Conservation (phyloP, 2,797 vertebrate genomes). For the Neoniphon sammara region DNA sequence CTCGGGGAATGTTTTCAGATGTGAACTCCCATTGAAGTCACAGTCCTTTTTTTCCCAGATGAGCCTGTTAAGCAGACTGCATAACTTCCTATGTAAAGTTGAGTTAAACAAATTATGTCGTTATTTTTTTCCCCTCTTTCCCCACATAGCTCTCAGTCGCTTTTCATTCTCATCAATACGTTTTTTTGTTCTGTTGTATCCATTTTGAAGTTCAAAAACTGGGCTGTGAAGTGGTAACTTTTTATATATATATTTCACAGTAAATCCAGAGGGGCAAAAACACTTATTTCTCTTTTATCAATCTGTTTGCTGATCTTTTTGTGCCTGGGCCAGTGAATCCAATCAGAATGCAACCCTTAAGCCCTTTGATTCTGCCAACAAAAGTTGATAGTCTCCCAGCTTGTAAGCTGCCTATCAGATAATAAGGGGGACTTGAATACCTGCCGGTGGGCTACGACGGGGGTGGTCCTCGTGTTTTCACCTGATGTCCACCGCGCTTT, state of each 20-base stretch:
- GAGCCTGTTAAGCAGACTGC: conserved; percentile 54
- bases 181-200: conserved; percentile 50
- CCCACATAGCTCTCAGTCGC: background rate
- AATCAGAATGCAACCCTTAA: conserved; percentile 77
- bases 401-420: conserved; percentile 84
- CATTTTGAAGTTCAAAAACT: conserved; percentile 63
- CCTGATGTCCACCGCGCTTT: conserved; percentile 74
- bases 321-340: conserved; percentile 73
- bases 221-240: conserved; percentile 41
- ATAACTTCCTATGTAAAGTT: conserved; percentile 53
- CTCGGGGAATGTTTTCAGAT: conserved; percentile 65
- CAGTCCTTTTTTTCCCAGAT: conserved; percentile 57
- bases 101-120: conserved; percentile 9
- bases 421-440: conserved; percentile 77
- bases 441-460: conserved; percentile 60
- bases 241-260: conserved; percentile 41
- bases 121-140: conserved; percentile 19
- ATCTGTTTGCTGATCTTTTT: conserved; percentile 77
- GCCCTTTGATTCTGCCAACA: conserved; percentile 77
- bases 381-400: conserved; percentile 76
- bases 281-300: conserved; percentile 70
- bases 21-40: conserved; percentile 52
- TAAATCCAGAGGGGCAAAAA: conserved; percentile 49
- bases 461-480: conserved; percentile 73
- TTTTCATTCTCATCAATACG: conserved; percentile 39